A percentile compares a stretch with the other conserved stretches of the same genome.
These are phyloP conservation scores for Gymnothorax javanicus DNA, from an alignment of 2,797 vertebrate genomes.

Conservation along the genomic window DNA sequence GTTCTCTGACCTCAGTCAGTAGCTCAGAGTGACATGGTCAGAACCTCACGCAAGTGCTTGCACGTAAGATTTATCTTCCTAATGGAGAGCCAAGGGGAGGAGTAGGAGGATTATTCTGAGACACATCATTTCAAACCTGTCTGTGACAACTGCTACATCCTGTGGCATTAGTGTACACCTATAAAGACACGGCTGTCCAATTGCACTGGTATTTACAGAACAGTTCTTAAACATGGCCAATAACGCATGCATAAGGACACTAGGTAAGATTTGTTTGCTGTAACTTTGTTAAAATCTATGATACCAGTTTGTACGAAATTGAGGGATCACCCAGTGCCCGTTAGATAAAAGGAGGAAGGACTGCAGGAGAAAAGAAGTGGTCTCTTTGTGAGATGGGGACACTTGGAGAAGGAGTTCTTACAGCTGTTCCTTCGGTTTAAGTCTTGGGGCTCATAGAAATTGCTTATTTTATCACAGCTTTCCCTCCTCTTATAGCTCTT, in stretches of 20 bases:
- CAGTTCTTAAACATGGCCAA: background rate
- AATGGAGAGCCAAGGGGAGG: background rate
- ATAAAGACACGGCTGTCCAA: slow-evolving; percentile 12
- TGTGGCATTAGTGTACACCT: slow-evolving; percentile 10
- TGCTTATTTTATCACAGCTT: no score
- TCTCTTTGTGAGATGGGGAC: background rate
- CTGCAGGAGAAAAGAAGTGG: background rate
- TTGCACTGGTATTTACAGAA: background rate
- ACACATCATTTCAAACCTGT: background rate
- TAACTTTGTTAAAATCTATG: background rate
- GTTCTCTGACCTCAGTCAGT: background rate
- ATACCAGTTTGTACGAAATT: slow-evolving; percentile 10
- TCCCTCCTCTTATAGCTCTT: no score
- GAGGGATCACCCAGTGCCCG: background rate
- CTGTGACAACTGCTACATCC: background rate
- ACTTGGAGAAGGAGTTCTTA: background rate
- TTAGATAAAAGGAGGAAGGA: background rate
- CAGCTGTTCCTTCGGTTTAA: slow-evolving; percentile 12
- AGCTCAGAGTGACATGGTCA: slow-evolving; percentile 10
- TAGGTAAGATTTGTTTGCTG: background rate
- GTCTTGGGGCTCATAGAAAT: no score
- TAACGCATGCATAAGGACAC: background rate
- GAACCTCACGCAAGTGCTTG: slow-evolving; percentile 14
- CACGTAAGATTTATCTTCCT: slow-evolving; percentile 13
- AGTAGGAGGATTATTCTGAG: background rate